phyloP scores from a whole-genome alignment of 2,797 vertebrate genomes.

The Siniperca undulata region DNA sequence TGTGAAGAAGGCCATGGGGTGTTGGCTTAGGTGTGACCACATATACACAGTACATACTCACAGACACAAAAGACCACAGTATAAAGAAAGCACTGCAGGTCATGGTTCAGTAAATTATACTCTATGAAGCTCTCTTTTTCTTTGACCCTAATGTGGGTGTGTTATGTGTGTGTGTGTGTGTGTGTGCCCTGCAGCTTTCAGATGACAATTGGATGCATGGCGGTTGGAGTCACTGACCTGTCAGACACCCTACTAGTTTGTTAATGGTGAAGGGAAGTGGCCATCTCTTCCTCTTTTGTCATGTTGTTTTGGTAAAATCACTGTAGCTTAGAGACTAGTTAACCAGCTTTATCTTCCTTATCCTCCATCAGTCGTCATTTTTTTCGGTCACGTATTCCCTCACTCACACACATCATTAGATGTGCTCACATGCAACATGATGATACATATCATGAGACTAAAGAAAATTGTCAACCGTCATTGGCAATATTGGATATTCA shows the following conservation, averaged over 20 bases:
- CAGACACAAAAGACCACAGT: conserved; percentile 40
- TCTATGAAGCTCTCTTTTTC: conserved; percentile 10
- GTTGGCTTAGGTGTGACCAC: conserved; percentile 51
- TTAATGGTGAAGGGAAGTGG: conserved; percentile 24
- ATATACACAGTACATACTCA: conserved; percentile 6
- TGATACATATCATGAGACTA: not conserved
- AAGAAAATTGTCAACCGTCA: not conserved
- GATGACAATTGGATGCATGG: conserved; percentile 29
- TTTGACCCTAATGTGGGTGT: conserved; percentile 31
- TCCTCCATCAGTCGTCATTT: not conserved
- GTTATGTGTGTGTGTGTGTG: not conserved
- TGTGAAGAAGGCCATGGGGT: conserved; percentile 56
- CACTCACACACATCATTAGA: not conserved
- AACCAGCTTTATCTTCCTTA: conserved; percentile 4
- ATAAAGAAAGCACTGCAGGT: conserved; percentile 36
- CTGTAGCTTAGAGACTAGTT: conserved; percentile 11
- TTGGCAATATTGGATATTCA: not conserved
- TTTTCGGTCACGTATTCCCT: not conserved
- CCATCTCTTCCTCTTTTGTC: conserved; percentile 14
- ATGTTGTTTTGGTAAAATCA: not conserved
- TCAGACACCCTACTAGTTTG: conserved; percentile 29
- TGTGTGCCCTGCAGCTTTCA: conserved; percentile 37
- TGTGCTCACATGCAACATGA: too few species aligned
- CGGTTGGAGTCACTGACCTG: conserved; percentile 46
- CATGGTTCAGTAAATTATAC: conserved; percentile 45